A percentile compares a stretch with the other conserved stretches of the same genome.
phyloP scores from a whole-genome alignment of 1,140 invertebrate species.

The Gonioctena quinquepunctata region DNA sequence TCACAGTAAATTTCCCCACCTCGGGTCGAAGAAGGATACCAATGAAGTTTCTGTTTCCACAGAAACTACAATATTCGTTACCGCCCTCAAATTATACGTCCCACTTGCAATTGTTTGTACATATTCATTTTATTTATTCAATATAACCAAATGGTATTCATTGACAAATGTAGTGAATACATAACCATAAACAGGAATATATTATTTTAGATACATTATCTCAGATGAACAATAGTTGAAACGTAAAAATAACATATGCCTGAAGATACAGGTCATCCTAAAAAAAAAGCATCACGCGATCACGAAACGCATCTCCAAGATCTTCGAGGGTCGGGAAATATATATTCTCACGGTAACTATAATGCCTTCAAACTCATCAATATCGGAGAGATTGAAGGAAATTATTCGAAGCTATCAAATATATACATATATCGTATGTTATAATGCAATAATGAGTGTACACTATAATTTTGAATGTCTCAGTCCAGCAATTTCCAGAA shows the following conservation, averaged over 20 bases:
- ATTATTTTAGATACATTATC: neutral
- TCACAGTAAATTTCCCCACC: too few relatives aligned
- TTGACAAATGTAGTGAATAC: neutral
- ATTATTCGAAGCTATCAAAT: neutral
- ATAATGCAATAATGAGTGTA: neutral
- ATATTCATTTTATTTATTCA: too few relatives aligned
- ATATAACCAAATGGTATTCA: neutral
- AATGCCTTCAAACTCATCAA: slow-evolving; percentile 1
- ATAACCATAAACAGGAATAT: neutral
- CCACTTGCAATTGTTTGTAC: too few relatives aligned
- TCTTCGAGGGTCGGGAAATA: neutral
- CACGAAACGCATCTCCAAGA: neutral
- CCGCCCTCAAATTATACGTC: too few relatives aligned
- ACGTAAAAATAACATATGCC: neutral
- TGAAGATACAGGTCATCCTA: slow-evolving; percentile 1
- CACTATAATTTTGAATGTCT: neutral
- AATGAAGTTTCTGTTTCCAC: too few relatives aligned
- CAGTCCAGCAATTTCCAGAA: neutral
- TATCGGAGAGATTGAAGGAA: neutral
- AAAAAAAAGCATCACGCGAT: neutral
- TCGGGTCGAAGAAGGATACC: too few relatives aligned
- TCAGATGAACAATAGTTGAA: neutral
- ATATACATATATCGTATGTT: neutral
- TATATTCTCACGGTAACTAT: neutral
- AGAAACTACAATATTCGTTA: too few relatives aligned